phyloP scores from a whole-genome alignment of 2,888 invertebrate species.

The Cryptosula pallasiana region DNA sequence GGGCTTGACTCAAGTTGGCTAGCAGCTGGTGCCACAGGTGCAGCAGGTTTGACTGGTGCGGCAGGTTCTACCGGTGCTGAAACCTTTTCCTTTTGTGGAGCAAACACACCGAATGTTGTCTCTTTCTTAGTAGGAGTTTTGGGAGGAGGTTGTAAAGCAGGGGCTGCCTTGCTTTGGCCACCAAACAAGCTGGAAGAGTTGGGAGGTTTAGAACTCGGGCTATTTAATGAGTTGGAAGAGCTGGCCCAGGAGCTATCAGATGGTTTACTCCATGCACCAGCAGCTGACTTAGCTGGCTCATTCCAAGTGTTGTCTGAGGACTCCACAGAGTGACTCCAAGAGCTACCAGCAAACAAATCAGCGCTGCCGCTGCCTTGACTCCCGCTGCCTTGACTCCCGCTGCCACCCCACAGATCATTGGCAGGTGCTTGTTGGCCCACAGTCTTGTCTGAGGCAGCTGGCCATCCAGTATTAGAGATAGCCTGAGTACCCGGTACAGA shows the following conservation, averaged over 20 bases:
- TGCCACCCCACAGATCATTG: conserved; percentile 29
- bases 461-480: conserved; percentile 32
- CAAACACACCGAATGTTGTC: background rate
- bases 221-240: no score
- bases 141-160: conserved; percentile 10
- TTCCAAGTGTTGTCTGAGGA: background rate
- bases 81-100: background rate
- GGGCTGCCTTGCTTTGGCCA: background rate
- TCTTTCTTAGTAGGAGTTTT: background rate
- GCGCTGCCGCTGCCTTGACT: conserved; percentile 29
- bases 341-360: conserved; percentile 33
- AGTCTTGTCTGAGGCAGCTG: conserved; percentile 29
- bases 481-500: conserved; percentile 27
- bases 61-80: no score
- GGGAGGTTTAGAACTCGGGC: background rate
- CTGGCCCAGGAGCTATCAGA: background rate
- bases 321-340: background rate
- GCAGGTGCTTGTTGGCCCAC: background rate
- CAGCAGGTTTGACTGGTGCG: no score
- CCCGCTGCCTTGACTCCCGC: conserved; percentile 26
- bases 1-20: background rate
- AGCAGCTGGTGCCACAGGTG: background rate
- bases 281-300: background rate
- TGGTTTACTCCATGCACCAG: background rate
- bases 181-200: background rate